phyloP scores from a whole-genome alignment of 2,888 invertebrate genomes.

The Daptonema setosum region DNA sequence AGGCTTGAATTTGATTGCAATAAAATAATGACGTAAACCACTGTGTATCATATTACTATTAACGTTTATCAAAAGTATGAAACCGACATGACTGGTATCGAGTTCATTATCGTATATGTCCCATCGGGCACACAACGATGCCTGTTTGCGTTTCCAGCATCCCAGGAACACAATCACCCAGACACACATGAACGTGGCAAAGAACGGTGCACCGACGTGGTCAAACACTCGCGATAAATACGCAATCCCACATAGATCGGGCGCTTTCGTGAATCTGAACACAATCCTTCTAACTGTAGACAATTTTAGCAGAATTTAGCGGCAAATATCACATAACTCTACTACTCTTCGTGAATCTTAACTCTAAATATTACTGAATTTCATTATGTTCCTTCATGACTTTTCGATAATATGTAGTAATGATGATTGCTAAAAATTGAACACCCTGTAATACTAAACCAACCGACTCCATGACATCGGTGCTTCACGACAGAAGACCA shows the following conservation, averaged over 20 bases:
- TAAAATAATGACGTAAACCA: neutral
- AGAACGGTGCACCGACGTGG: neutral
- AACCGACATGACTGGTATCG: neutral
- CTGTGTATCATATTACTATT: neutral
- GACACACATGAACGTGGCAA: slow-evolving; percentile 79
- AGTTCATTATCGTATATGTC: slow-evolving; percentile 5
- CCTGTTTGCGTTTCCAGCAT: slow-evolving; percentile 53
- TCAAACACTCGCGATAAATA: slow-evolving; percentile 1
- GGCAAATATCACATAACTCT: too few species aligned
- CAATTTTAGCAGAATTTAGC: too few species aligned
- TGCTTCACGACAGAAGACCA: too few species aligned
- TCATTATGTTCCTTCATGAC: too few species aligned
- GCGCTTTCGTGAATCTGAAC: neutral
- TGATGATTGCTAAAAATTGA: too few species aligned
- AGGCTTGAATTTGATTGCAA: neutral
- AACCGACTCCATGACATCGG: too few species aligned
- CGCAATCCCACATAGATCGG: neutral
- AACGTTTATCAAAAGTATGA: neutral
- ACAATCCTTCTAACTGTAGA: too few species aligned
- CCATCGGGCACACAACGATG: slow-evolving; percentile 4
- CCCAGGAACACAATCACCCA: slow-evolving; percentile 81
- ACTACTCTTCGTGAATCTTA: too few species aligned
- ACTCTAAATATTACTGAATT: too few species aligned
- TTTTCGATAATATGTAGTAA: too few species aligned
- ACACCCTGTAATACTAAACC: too few species aligned